These are phyloP conservation scores for Apodemus sylvaticus DNA, from an alignment of 2,113 vertebrate genomes.

Conservation along the genomic window DNA sequence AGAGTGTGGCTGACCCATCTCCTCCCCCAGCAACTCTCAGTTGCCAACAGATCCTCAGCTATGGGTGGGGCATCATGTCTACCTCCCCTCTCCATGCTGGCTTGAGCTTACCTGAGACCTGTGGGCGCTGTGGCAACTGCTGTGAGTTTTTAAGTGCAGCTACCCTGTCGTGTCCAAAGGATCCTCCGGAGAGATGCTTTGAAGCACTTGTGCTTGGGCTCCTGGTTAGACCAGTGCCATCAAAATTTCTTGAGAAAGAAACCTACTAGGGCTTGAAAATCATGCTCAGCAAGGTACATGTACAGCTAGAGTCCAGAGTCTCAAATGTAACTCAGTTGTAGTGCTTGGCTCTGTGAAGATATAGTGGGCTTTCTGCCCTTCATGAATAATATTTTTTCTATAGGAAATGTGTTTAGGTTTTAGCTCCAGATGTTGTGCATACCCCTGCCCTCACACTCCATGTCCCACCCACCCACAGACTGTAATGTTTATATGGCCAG, in stretches of 20 bases:
- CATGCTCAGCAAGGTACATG: not conserved
- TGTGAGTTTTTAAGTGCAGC: too few species aligned
- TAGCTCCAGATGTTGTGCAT: slow-evolving; percentile 33
- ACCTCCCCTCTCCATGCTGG: not conserved
- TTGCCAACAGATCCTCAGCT: not conserved
- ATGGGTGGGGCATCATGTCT: not conserved
- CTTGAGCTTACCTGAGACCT: not conserved
- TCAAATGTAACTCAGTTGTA: not conserved
- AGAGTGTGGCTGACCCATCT: not conserved
- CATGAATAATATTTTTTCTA: not conserved
- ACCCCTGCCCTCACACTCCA: not conserved
- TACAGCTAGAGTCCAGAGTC: not conserved
- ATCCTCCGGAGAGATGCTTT: not conserved
- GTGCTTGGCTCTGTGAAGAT: not conserved
- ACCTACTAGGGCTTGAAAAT: not conserved
- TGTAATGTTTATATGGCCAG: not conserved
- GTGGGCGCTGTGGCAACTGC: not conserved
- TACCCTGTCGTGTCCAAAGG: too few species aligned
- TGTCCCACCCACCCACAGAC: not conserved
- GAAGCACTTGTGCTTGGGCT: not conserved
- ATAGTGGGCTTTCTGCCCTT: not conserved
- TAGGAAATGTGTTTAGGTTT: not conserved
- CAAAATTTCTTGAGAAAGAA: not conserved
- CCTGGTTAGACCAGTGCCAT: not conserved
- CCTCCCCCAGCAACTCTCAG: not conserved